Percentiles rank a stretch among this genome's conserved stretches.
Conservation (phyloP, 2,113 vertebrate genomes). For the Patagioenas fasciata region DNA sequence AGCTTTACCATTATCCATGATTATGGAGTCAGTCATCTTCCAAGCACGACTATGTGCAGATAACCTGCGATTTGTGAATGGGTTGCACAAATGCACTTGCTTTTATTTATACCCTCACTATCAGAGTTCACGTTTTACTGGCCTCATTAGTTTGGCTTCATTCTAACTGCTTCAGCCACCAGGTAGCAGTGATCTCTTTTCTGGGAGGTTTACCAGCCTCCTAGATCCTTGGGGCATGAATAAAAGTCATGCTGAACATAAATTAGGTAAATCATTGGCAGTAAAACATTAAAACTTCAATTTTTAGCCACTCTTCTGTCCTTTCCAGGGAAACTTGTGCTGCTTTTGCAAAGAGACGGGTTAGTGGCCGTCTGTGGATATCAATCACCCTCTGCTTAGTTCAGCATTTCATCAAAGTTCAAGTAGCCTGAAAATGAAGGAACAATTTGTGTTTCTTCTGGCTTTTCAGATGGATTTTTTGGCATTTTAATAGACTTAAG, state of each 20-base stretch:
- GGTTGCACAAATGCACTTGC: not conserved
- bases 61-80: not conserved
- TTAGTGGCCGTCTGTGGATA: not conserved
- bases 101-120: not conserved
- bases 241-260: not conserved
- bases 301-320: not conserved
- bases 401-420: conserved; percentile 12
- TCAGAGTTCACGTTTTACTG: not conserved
- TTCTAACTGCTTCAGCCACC: not conserved
- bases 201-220: not conserved
- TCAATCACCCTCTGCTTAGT: not conserved
- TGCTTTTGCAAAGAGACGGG: not conserved
- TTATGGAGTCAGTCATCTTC: not conserved
- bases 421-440: not conserved
- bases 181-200: not conserved
- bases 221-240: not conserved
- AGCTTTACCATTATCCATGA: not conserved
- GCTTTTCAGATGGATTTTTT: not conserved
- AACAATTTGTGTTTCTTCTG: not conserved
- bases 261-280: not conserved
- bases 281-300: not conserved
- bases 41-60: not conserved
- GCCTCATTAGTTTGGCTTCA: not conserved
- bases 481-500: not conserved
- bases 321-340: not conserved